phyloP scores from a whole-genome alignment of 2,888 invertebrate species.

The Dicycla oo region DNA sequence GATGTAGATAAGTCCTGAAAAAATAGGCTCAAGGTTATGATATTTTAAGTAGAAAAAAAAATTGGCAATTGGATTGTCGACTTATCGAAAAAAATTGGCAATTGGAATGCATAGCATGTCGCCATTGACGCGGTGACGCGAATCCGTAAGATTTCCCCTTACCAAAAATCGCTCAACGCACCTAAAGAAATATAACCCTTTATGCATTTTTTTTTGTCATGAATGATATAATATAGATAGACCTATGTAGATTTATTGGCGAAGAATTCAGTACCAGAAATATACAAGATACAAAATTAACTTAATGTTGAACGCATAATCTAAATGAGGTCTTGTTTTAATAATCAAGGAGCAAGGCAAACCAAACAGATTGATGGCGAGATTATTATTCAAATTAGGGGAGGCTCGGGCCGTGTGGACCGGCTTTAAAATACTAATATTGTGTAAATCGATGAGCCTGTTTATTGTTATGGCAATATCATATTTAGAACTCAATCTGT shows the following conservation, averaged over 20 bases:
- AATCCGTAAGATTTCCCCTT: too few relatives aligned
- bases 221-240: background rate
- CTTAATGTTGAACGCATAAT: constrained; percentile 66
- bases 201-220: background rate
- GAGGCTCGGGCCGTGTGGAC: constrained; percentile 64
- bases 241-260: background rate
- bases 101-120: too few relatives aligned
- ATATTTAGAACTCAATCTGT: constrained; percentile 55
- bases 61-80: too few relatives aligned
- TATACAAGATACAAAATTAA: constrained; percentile 60
- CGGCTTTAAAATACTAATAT: constrained; percentile 58
- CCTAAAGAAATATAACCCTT: background rate
- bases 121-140: too few relatives aligned
- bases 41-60: background rate
- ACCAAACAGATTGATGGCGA: constrained; percentile 76
- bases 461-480: constrained; percentile 63
- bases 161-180: too few relatives aligned
- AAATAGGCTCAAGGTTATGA: background rate
- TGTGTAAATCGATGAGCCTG: constrained; percentile 60
- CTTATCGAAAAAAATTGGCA: too few relatives aligned
- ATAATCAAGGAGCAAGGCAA: constrained; percentile 74
- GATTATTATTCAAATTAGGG: constrained; percentile 80
- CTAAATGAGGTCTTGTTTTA: constrained; percentile 78
- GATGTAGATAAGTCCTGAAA: background rate
- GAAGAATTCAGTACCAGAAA: constrained; percentile 35